Conservation (phyloP, 2,113 vertebrate species). For the Leucopsar rothschildi region DNA sequence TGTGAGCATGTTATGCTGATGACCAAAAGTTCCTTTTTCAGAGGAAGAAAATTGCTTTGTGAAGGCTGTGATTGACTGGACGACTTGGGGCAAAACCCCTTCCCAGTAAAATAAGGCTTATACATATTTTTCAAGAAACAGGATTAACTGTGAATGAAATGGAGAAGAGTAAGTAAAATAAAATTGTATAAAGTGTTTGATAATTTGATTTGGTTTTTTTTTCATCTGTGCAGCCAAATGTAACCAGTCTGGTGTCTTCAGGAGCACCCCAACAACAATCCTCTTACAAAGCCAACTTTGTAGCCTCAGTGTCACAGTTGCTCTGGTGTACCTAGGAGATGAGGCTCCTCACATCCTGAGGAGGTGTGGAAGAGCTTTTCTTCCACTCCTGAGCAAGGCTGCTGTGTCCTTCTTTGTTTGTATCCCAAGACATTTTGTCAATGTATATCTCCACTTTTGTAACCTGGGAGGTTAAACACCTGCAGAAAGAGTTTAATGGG, state of each 20-base stretch:
- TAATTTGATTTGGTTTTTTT: neutral
- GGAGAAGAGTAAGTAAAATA: neutral
- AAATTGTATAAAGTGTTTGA: neutral
- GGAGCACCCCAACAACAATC: neutral
- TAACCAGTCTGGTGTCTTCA: neutral
- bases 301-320: neutral
- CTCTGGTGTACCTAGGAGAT: neutral
- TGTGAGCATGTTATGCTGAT: rapidly evolving
- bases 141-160: neutral
- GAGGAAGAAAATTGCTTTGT: neutral
- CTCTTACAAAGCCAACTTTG: neutral
- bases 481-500: neutral
- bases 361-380: neutral
- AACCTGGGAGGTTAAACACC: neutral
- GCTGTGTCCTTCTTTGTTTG: neutral
- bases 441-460: neutral
- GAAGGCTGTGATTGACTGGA: neutral
- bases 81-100: neutral
- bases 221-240: neutral
- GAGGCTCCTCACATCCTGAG: rapidly evolving
- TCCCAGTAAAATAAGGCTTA: neutral
- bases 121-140: neutral
- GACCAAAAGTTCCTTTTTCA: neutral
- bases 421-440: neutral
- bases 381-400: neutral